phyloP scores from a whole-genome alignment of 2,888 invertebrate species.

The Graphium colonna region DNA sequence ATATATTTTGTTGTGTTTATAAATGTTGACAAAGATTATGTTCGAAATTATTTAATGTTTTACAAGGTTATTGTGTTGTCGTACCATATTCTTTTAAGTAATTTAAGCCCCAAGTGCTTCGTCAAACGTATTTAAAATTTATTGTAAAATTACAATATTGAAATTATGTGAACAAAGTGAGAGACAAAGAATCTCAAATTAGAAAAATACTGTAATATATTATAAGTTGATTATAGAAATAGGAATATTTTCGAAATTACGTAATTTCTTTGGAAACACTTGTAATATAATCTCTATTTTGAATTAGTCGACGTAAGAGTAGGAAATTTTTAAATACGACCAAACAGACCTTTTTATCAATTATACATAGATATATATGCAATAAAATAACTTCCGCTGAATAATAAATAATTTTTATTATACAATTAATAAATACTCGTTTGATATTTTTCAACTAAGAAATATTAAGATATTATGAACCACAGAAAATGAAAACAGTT shows the following conservation, averaged over 20 bases:
- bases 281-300: constrained; percentile 16
- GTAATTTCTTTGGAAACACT: constrained; percentile 9
- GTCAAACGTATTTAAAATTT: constrained; percentile 30
- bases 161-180: constrained; percentile 19
- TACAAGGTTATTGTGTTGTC: neutral
- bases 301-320: constrained; percentile 15
- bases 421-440: no score
- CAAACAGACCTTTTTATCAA: constrained; percentile 29
- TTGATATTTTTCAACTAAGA: no score
- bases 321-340: constrained; percentile 34
- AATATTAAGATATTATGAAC: no score
- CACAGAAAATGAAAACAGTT: no score
- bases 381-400: constrained; percentile 19
- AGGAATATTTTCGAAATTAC: neutral
- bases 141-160: constrained; percentile 23
- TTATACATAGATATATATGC: constrained; percentile 3
- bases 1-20: no score
- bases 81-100: no score
- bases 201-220: neutral
- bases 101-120: constrained; percentile 41
- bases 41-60: neutral
- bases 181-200: neutral
- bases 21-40: constrained; percentile 15
- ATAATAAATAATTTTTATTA: constrained; percentile 12
- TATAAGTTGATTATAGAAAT: neutral